Evolutionary conservation across 2,113 vertebrate genomes (phyloP), one percentile per base, ranked within the genome.

Genomic region (Macrotus californicus): DNA sequence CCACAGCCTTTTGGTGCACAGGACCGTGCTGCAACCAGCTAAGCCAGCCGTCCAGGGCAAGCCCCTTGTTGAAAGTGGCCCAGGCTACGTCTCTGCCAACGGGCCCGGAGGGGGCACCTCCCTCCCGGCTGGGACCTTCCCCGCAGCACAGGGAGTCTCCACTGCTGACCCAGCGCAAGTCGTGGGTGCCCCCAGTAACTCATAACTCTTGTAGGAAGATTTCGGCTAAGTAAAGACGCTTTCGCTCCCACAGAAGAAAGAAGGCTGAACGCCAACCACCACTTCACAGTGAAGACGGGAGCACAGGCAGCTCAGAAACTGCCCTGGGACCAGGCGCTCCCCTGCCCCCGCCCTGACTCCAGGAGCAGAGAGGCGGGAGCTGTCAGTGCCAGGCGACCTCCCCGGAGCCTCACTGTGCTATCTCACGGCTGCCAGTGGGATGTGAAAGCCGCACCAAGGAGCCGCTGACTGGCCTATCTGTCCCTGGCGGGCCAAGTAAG

Each of bases 391-490:
- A 21, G 4, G 13, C 0, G 7, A 39, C 61, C 73, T 24, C 22
- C 5, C 3, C 24, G 0, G 48, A 48, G 15, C 22, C 0, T 5
- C 4, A 2, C 69, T 0, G 6, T 2, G 24, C 26, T 4, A 13
- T 21, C 66, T 64, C 10, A 15, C 1, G 0, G 19, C 39, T 50
- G 22, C 24, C 26, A 4, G 19, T 3, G 34, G 7, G 7, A 19
- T 0, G 1, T 9, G 26, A 41, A 43, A 21, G 36, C 88, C 1
- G 0, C 6, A 6, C 6, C 2, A 92, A 56, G 41, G 54, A 29
- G 5, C 26, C 2, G 1, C 83, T 15, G 8, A 67, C 34, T 5
- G 43, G 54, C n/a, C 69, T 41, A 2, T 2, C 34, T 9, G 19
- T 11, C 21, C 43, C 36, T 19, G 0, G 36, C 2, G 6, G 56